Conservation (phyloP, 2,797 vertebrate genomes). For the Cetoscarus ocellatus region DNA sequence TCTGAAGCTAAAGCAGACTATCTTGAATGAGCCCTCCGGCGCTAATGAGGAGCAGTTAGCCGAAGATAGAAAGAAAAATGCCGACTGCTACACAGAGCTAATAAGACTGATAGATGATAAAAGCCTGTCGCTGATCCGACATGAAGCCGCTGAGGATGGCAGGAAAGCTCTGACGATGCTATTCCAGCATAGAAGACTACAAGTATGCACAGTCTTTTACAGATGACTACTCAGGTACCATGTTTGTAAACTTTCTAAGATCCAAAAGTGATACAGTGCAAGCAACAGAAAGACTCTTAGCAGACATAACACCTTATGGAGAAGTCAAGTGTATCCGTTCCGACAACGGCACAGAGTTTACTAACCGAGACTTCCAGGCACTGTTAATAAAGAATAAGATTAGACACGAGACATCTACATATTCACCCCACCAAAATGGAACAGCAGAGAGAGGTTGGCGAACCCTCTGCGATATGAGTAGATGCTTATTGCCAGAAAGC, state of each 20-base stretch:
- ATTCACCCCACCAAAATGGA: constrained; percentile 29
- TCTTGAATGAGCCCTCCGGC: too few species aligned
- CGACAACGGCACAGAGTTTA: neutral
- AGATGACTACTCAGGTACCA: constrained; percentile 16
- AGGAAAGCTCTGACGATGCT: too few species aligned
- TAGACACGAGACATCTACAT: constrained; percentile 15
- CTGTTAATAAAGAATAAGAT: constrained; percentile 19
- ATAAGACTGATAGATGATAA: too few species aligned
- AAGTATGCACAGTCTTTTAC: constrained; percentile 41
- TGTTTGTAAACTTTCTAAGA: constrained; percentile 14
- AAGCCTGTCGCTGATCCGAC: too few species aligned
- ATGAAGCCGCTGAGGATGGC: too few species aligned
- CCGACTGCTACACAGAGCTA: too few species aligned
- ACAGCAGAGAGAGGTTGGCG: constrained; percentile 35
- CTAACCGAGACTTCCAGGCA: neutral
- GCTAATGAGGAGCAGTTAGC: too few species aligned
- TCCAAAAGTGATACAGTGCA: constrained; percentile 26
- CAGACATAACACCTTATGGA: constrained; percentile 19
- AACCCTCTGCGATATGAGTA: constrained; percentile 13
- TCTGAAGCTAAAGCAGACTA: too few species aligned
- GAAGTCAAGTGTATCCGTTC: neutral
- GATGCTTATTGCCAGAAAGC: constrained; percentile 31
- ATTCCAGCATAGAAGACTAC: constrained; percentile 22
- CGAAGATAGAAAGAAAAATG: too few species aligned
- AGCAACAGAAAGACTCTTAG: constrained; percentile 2